Evolutionary conservation across 1,140 invertebrate genomes (phyloP).

Genomic region (Drosophila sproati): DNA sequence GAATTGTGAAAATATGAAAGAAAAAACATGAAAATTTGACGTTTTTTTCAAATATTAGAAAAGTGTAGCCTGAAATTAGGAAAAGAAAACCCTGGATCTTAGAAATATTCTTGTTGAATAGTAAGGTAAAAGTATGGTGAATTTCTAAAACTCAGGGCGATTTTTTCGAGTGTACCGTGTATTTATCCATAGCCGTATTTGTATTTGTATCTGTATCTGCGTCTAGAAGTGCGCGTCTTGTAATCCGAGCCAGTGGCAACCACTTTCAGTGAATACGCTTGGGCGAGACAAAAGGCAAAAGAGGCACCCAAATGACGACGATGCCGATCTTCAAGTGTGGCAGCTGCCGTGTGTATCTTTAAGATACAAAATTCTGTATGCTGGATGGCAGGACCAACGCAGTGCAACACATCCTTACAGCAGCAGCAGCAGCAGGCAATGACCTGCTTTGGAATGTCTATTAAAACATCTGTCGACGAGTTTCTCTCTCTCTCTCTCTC

Average conservation of each 20-base stretch:
- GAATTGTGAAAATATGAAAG: too few species aligned
- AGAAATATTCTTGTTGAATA: too few species aligned
- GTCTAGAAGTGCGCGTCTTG: slow-evolving; percentile 56
- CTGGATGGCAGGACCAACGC: slow-evolving; percentile 65
- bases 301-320: slow-evolving; percentile 47
- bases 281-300: slow-evolving; percentile 34
- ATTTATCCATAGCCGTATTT: slow-evolving; percentile 30
- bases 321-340: slow-evolving; percentile 57
- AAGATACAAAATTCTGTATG: slow-evolving; percentile 58
- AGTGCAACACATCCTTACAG: slow-evolving; percentile 64
- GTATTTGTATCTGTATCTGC: slow-evolving; percentile 23
- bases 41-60: too few species aligned
- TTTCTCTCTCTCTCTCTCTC: neutral
- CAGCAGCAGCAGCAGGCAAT: slow-evolving; percentile 55
- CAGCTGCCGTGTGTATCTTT: slow-evolving; percentile 66
- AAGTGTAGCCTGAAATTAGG: too few species aligned
- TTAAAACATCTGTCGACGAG: slow-evolving; percentile 69
- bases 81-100: too few species aligned
- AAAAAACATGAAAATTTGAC: too few species aligned
- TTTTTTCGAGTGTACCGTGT: slow-evolving; percentile 13
- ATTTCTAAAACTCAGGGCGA: too few species aligned
- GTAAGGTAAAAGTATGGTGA: too few species aligned
- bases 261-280: slow-evolving; percentile 49
- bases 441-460: slow-evolving; percentile 70
- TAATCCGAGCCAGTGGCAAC: slow-evolving; percentile 63